These are phyloP conservation scores for Stramonita haemastoma DNA, from an alignment of 2,888 invertebrate genomes.

Conservation along the genomic window DNA sequence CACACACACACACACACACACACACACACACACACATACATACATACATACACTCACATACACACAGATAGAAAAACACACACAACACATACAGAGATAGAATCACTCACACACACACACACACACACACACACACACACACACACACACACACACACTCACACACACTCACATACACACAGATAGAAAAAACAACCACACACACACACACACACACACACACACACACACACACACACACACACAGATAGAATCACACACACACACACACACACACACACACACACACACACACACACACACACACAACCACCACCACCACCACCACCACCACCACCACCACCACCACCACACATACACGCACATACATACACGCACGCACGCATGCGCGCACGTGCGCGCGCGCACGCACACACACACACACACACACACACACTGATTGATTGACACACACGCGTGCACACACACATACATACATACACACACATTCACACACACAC, in stretches of 20 bases:
- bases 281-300: too few relatives aligned
- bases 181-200: too few relatives aligned
- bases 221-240: not conserved
- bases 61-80: not conserved
- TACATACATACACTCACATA: not conserved
- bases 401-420: not conserved
- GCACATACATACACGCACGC: too few relatives aligned
- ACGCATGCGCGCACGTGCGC: too few relatives aligned
- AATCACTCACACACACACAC: not conserved
- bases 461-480: not conserved
- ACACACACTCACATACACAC: not conserved
- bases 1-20: not conserved
- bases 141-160: not conserved
- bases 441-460: too few relatives aligned
- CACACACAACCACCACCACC: not conserved
- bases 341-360: too few relatives aligned
- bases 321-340: too few relatives aligned
- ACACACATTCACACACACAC: not conserved
- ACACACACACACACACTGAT: not conserved
- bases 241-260: too few relatives aligned
- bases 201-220: not conserved
- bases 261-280: too few relatives aligned
- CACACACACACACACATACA: not conserved
- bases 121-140: slow-evolving; percentile 2
- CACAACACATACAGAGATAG: not conserved